A percentile compares a stretch with the other conserved stretches of the same genome.
phyloP scores from a whole-genome alignment of 2,888 invertebrate genomes.

The Troides aeacus region DNA sequence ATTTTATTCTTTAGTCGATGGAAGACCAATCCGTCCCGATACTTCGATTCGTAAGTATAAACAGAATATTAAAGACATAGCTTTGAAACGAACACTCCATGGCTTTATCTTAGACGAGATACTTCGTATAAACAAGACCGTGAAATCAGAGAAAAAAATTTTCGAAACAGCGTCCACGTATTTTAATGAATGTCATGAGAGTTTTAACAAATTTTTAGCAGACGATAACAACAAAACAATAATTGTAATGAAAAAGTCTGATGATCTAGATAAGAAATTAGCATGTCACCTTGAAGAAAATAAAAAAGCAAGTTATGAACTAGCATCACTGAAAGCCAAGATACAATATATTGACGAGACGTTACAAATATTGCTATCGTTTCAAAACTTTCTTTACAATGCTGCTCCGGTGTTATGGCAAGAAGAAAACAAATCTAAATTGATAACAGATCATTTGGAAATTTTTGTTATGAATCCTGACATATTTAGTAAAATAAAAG shows the following conservation, averaged over 20 bases:
- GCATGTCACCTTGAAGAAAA: conserved; percentile 62
- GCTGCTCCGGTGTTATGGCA: conserved; percentile 70
- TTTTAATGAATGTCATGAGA: conserved; percentile 68
- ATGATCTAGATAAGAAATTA: conserved; percentile 62
- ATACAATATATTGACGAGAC: conserved; percentile 69
- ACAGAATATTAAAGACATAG: conserved; percentile 67
- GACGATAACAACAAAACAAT: conserved; percentile 73
- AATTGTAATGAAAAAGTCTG: conserved; percentile 69
- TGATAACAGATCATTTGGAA: conserved; percentile 51
- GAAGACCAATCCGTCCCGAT: conserved; percentile 79
- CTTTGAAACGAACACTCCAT: conserved; percentile 59
- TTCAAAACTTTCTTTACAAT: conserved; percentile 67
- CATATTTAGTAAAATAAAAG: conserved; percentile 56
- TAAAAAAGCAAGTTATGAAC: conserved; percentile 63
- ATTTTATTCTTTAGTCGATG: conserved; percentile 81
- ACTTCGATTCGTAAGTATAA: conserved; percentile 79
- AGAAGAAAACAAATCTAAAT: conserved; percentile 51
- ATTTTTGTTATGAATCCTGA: conserved; percentile 57
- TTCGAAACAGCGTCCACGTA: conserved; percentile 61
- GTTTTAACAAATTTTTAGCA: conserved; percentile 72
- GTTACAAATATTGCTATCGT: conserved; percentile 63
- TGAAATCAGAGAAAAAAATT: conserved; percentile 59
- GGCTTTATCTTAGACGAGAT: conserved; percentile 70
- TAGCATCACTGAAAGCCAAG: conserved; percentile 67
- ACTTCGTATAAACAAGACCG: conserved; percentile 64